These are phyloP conservation scores for Zoanthus gigantus DNA, from an alignment of 92 coral and sea anemone genomes.

Conservation along the genomic window DNA sequence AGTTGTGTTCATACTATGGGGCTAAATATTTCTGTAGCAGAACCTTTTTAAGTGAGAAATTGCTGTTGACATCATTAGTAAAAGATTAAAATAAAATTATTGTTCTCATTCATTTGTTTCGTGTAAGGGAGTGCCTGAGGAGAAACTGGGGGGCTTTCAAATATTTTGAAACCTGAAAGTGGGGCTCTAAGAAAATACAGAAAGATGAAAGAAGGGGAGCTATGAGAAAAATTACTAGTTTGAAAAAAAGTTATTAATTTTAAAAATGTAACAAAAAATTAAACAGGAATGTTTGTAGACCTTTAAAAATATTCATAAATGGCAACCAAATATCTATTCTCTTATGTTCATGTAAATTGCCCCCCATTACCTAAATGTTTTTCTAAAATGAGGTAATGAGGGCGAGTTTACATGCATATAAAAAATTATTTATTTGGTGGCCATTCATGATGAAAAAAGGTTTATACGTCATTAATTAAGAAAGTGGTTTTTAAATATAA, in stretches of 20 bases:
- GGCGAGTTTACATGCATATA: not conserved
- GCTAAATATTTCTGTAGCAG: too few species aligned
- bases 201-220: not conserved
- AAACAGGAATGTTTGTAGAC: not conserved
- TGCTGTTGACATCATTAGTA: too few species aligned
- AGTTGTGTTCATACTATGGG: too few species aligned
- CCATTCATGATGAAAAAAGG: not conserved
- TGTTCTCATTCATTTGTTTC: not conserved
- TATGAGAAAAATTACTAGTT: too few species aligned
- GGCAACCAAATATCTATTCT: not conserved
- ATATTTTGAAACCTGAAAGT: not conserved
- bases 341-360: not conserved
- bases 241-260: too few species aligned
- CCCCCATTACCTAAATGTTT: not conserved
- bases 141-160: not conserved
- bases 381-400: not conserved
- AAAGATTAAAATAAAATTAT: too few species aligned
- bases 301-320: not conserved
- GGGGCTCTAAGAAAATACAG: not conserved
- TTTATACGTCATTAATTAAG: too few species aligned
- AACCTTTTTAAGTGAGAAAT: too few species aligned
- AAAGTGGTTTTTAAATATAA: too few species aligned
- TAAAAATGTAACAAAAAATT: not conserved
- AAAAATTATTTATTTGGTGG: not conserved
- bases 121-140: not conserved